These are phyloP conservation scores for Altica lythri DNA, from an alignment of 2,888 invertebrate genomes.

Conservation along the genomic window DNA sequence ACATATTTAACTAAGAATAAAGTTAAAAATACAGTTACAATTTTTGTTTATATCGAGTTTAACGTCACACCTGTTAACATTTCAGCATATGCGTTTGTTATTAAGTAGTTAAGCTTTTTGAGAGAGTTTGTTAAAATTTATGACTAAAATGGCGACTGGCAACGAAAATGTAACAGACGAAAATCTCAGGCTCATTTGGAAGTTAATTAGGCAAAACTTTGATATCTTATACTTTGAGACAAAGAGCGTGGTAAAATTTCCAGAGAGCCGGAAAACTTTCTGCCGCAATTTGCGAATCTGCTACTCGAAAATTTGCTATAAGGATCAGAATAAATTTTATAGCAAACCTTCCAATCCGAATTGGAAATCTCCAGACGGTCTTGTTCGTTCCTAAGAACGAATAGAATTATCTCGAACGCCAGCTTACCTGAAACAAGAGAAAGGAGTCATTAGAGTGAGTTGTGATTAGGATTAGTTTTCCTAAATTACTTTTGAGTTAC, in stretches of 20 bases:
- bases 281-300: conserved; percentile 52
- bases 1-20: no score
- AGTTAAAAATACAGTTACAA: no score
- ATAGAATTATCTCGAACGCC: neutral
- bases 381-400: neutral
- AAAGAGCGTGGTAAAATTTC: conserved; percentile 51
- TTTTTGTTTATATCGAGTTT: no score
- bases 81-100: no score
- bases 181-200: conserved; percentile 51
- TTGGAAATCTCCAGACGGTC: conserved; percentile 22
- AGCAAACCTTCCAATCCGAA: conserved; percentile 31
- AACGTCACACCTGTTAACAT: no score
- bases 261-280: conserved; percentile 49
- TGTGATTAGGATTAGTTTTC: conserved; percentile 2
- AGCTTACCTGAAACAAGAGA: conserved; percentile 11
- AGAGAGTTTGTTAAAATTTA: conserved; percentile 24
- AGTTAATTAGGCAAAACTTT: conserved; percentile 55
- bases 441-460: conserved; percentile 9
- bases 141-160: conserved; percentile 29
- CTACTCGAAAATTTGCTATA: conserved; percentile 54
- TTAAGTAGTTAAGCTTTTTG: no score
- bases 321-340: conserved; percentile 53
- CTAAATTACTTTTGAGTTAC: neutral
- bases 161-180: conserved; percentile 38
- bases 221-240: conserved; percentile 50